Evolutionary conservation across 2,888 invertebrate species (phyloP).

Genomic region (Pseudolycoriella hygida): DNA sequence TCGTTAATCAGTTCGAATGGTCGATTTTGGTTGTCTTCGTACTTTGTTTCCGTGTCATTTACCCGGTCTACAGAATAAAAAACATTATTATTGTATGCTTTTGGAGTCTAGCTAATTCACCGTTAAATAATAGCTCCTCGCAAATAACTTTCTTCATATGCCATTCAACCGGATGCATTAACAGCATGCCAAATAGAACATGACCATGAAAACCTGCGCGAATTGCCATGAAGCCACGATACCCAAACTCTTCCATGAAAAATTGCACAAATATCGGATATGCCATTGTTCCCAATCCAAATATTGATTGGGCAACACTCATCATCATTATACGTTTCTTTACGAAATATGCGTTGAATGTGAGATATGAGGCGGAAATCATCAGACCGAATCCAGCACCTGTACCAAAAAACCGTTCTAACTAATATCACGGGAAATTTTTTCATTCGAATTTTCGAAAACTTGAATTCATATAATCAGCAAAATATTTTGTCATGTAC

Average conservation of each 20-base stretch:
- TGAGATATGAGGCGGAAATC: slow-evolving; percentile 52
- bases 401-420: no score
- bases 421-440: no score
- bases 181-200: slow-evolving; percentile 45
- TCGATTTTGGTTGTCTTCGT: no score
- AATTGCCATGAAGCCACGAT: slow-evolving; percentile 48
- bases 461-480: no score
- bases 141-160: slow-evolving; percentile 35
- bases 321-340: slow-evolving; percentile 52
- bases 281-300: slow-evolving; percentile 47
- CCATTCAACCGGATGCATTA: slow-evolving; percentile 61
- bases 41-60: no score
- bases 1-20: no score
- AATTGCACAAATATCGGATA: slow-evolving; percentile 47
- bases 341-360: slow-evolving; percentile 57
- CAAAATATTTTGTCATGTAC: no score
- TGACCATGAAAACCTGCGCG: slow-evolving; percentile 49
- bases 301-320: slow-evolving; percentile 53
- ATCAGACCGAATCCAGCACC: slow-evolving; percentile 57
- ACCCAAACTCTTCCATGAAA: slow-evolving; percentile 44
- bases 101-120: no score
- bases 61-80: no score
- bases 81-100: no score
- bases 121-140: no score
- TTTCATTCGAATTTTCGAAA: no score